These are phyloP conservation scores for Isurus oxyrinchus DNA, from an alignment of 2,113 vertebrate species.

Conservation along the genomic window DNA sequence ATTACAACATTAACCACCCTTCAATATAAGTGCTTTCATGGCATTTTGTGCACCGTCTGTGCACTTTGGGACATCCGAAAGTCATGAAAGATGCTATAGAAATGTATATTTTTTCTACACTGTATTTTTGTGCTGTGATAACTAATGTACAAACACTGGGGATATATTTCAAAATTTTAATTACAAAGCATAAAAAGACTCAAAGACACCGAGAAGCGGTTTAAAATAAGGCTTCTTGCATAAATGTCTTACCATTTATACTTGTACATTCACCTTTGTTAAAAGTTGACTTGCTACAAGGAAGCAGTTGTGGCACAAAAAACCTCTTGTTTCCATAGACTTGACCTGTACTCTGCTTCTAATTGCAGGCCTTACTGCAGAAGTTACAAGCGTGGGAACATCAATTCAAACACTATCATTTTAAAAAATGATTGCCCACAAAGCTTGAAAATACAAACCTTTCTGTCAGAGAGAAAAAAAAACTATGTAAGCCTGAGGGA, in stretches of 20 bases:
- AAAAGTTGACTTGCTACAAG: background rate
- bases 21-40: background rate
- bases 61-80: background rate
- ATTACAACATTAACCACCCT: background rate
- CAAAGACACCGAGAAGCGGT: background rate
- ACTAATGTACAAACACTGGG: background rate
- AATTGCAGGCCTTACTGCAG: slow-evolving; percentile 25
- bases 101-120: background rate
- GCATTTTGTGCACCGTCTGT: background rate
- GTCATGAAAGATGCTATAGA: background rate
- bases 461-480: background rate
- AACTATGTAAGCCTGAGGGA: background rate
- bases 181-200: background rate
- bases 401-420: slow-evolving; percentile 16
- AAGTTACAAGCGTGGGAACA: slow-evolving; percentile 30
- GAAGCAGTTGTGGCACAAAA: background rate
- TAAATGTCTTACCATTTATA: background rate
- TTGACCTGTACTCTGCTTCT: background rate
- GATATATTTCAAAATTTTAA: background rate
- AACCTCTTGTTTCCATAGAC: slow-evolving; percentile 1
- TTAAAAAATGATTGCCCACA: slow-evolving; percentile 12
- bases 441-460: slow-evolving; percentile 11
- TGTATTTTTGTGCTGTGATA: background rate
- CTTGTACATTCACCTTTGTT: background rate
- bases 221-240: background rate